Conservation (phyloP, 2,113 vertebrate species). For the Dromas ardeola region DNA sequence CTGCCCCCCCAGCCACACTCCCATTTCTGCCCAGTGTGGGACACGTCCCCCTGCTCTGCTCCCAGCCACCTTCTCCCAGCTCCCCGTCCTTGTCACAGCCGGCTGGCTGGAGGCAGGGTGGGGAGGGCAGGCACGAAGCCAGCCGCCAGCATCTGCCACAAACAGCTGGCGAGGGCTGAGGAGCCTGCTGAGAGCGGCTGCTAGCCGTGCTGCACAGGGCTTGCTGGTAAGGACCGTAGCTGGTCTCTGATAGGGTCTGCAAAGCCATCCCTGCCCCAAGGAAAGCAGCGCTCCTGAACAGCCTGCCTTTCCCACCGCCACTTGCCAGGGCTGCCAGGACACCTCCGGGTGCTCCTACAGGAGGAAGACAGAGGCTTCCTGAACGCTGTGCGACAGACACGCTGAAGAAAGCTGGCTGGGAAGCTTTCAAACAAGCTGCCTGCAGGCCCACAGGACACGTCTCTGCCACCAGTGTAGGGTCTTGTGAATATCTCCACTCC, state of each 20-base stretch:
- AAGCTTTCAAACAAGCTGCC: background rate
- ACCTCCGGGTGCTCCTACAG: background rate
- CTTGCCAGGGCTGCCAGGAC: background rate
- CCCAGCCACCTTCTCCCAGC: background rate
- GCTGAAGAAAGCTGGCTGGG: background rate
- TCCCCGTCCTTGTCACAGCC: background rate
- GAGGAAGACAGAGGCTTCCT: background rate
- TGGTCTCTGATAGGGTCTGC: background rate
- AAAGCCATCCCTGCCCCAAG: background rate
- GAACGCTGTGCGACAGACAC: background rate
- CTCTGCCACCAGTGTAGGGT: background rate
- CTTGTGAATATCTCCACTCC: background rate
- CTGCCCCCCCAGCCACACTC: fast-evolving
- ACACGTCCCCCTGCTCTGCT: background rate
- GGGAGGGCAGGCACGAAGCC: background rate
- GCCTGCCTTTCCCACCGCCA: background rate
- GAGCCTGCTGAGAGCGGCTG: background rate
- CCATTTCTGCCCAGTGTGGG: background rate
- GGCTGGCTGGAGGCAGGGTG: background rate
- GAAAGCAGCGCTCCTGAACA: background rate
- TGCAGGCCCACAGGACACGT: background rate
- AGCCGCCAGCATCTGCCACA: background rate
- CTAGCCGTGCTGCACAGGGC: background rate
- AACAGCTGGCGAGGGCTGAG: background rate
- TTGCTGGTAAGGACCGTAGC: background rate